Conservation (phyloP, 2,113 vertebrate species). For the Hiodon tergisus region DNA sequence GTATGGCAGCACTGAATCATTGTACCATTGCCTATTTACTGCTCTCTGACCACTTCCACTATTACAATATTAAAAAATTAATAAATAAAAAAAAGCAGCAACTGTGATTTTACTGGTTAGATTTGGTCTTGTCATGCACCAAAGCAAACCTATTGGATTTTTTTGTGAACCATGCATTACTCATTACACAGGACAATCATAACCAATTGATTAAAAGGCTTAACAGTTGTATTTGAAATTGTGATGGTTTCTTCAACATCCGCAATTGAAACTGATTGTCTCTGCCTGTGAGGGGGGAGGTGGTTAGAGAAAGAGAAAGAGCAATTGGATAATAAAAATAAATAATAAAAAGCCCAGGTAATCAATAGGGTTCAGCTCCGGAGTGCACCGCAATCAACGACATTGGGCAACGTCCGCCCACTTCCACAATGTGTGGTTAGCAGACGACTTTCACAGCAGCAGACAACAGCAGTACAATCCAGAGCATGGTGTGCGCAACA, state of each 20-base stretch:
- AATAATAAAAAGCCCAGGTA: neutral
- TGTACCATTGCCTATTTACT: neutral
- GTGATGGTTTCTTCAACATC: slow-evolving; percentile 25
- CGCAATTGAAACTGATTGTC: slow-evolving; percentile 39
- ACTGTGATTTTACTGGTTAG: too few species aligned
- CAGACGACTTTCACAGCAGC: neutral
- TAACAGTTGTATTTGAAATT: slow-evolving; percentile 11
- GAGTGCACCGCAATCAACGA: neutral
- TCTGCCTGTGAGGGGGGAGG: slow-evolving; percentile 33
- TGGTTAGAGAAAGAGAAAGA: neutral
- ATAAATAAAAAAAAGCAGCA: too few species aligned
- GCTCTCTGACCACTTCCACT: neutral
- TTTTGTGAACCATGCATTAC: too few species aligned
- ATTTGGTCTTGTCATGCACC: too few species aligned
- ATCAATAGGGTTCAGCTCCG: neutral
- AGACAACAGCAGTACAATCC: neutral
- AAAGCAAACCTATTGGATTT: too few species aligned
- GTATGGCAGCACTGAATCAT: neutral
- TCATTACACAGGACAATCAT: too few species aligned
- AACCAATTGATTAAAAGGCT: too few species aligned
- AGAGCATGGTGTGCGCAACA: neutral
- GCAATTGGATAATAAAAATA: neutral
- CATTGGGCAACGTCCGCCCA: slow-evolving; percentile 7
- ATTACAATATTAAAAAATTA: neutral
- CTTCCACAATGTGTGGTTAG: slow-evolving; percentile 9